Evolutionary conservation across 2,113 vertebrate genomes (phyloP), one percentile per base, ranked within the genome.

Genomic region (Stictonetta naevosa): DNA sequence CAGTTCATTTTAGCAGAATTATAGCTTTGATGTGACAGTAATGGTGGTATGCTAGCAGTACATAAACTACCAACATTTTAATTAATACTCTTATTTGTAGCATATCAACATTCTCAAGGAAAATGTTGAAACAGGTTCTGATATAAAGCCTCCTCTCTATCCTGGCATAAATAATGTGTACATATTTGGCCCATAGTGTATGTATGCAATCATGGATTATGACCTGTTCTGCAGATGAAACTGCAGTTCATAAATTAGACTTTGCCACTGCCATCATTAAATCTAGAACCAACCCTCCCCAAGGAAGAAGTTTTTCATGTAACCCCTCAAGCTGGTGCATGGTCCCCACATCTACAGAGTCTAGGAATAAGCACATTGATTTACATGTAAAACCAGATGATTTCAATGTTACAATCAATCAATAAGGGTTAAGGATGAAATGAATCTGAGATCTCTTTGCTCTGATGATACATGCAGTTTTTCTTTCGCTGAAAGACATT

Each of bases 21-120:
- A 48, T 13, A 89, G 69, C 85, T 94, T 92, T 91, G 48, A 91
- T 76, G 66, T 86, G 48, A 79, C 69, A 72, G 76, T 36, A 77
- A 34, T 29, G 55, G 17, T 23, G n/a, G 60, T 34, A 31, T 73
- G 15, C 40, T 86, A 90, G 52, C n/a, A 86, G 42, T 28, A 42
- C 10, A 78, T 38, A 86, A 85, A n/a, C 36, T 75, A 60, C 20
- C 75, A 55, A 71, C 5, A 29, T 66, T 88, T 82, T 29, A 82
- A 92, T 68, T 81, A 67, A 88, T 84, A 67, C 31, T 81, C 18
- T 88, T 86, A 36, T 64, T 86, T 81, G 23, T 75, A 69, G 60
- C 20, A 12, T 44, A 75, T 76, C 42, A 93, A n/a, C 23, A 34
- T 75, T 92, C 60, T 10, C 15, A 81, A 90, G 48, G 52, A 71